Evolutionary conservation across 2,113 vertebrate species (phyloP).

Genomic region (Macaca fascicularis): DNA sequence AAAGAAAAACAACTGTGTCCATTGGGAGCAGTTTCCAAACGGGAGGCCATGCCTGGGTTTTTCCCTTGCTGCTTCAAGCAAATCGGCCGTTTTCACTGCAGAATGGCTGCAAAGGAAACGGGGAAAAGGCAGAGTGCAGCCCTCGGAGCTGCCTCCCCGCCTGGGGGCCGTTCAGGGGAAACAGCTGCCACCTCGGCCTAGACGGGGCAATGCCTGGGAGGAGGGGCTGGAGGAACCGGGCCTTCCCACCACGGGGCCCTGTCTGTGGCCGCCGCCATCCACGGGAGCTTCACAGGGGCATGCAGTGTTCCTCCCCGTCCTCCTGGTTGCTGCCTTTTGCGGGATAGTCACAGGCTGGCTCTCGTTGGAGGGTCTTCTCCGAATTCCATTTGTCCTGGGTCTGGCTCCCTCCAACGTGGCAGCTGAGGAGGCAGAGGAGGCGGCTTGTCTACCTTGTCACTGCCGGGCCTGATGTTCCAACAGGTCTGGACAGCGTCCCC

Average conservation of each 20-base stretch:
- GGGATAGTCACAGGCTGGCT: not conserved
- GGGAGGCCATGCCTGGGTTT: not conserved
- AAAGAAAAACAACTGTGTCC: not conserved
- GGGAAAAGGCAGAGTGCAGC: no score
- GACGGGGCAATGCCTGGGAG: not conserved
- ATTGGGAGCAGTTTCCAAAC: not conserved
- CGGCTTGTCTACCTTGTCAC: fast-evolving
- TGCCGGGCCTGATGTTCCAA: not conserved
- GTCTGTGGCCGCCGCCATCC: no score
- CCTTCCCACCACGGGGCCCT: no score
- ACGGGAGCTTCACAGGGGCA: no score
- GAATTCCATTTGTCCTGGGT: fast-evolving
- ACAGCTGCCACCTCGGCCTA: no score
- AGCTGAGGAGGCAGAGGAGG: no score
- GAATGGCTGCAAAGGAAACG: not conserved
- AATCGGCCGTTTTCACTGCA: not conserved
- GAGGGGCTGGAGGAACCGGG: not conserved
- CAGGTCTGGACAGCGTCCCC: fast-evolving
- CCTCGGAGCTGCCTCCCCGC: no score
- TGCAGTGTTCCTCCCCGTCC: no score
- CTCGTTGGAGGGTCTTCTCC: not conserved
- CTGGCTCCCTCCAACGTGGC: fast-evolving
- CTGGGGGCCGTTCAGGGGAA: no score
- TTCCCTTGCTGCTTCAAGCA: not conserved
- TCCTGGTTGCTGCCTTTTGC: no score